phyloP scores from a whole-genome alignment of 2,888 invertebrate species.

The Hecatera dysodea region DNA sequence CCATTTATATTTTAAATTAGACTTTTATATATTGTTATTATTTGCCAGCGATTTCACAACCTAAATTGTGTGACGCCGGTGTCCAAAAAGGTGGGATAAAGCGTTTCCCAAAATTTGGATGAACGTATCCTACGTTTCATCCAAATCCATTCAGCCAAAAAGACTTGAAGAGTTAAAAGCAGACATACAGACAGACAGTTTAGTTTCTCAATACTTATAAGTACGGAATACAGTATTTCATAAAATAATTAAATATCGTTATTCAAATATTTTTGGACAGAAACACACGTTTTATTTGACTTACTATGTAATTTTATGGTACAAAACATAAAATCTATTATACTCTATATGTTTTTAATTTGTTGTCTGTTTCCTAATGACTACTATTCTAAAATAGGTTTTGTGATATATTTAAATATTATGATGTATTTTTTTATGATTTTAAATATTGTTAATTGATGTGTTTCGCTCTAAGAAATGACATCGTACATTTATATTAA shows the following conservation, averaged over 20 bases:
- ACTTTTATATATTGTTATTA: no score
- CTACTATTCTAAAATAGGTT: constrained; percentile 26
- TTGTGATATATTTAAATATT: background rate
- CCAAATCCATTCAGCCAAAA: no score
- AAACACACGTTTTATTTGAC: constrained; percentile 51
- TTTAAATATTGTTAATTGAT: constrained; percentile 27
- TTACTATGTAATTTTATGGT: constrained; percentile 49
- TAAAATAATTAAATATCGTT: constrained; percentile 37
- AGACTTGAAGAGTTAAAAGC: no score
- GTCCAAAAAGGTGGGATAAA: no score
- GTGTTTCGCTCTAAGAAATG: constrained; percentile 15
- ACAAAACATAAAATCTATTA: constrained; percentile 52
- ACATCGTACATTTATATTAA: constrained; percentile 22
- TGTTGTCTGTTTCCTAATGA: constrained; percentile 32
- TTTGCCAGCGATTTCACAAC: no score
- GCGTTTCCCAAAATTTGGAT: no score
- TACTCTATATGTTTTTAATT: constrained; percentile 1
- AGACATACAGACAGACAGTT: no score
- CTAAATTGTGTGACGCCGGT: no score
- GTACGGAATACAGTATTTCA: constrained; percentile 9
- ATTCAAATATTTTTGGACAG: constrained; percentile 52
- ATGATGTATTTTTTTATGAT: constrained; percentile 9
- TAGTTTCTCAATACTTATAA: no score
- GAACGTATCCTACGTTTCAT: no score
- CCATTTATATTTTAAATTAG: no score